Evolutionary conservation across 2,113 vertebrate species (phyloP).

Genomic region (Shinisaurus crocodilurus): DNA sequence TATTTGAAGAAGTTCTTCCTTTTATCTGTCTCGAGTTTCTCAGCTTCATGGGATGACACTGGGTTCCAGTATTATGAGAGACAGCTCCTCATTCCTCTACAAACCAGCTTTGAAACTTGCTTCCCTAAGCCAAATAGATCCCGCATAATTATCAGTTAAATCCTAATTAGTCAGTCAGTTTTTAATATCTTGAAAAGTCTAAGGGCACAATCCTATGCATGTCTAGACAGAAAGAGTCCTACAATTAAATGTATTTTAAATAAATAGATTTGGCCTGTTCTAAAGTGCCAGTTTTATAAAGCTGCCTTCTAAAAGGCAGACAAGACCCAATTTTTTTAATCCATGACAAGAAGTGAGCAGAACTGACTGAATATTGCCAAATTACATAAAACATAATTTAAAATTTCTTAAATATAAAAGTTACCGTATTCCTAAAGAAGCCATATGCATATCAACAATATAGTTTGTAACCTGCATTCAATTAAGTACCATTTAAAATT

Average conservation of each 20-base stretch:
- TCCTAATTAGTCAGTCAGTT: slow-evolving; percentile 15
- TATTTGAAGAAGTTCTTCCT: too few relatives aligned
- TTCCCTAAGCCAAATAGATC: slow-evolving; percentile 6
- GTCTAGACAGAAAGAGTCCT: too few relatives aligned
- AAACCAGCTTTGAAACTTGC: slow-evolving; percentile 64
- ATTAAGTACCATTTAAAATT: slow-evolving; percentile 80
- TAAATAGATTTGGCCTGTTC: slow-evolving; percentile 77
- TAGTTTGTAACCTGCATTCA: slow-evolving; percentile 78
- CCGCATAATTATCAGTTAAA: neutral
- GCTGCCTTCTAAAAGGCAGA: slow-evolving; percentile 71
- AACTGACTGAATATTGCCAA: slow-evolving; percentile 81
- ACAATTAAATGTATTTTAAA: slow-evolving; percentile 36
- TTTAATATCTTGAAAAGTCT: neutral
- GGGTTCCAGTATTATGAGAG: too few relatives aligned
- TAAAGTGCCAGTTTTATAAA: slow-evolving; percentile 84
- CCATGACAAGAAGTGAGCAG: slow-evolving; percentile 86
- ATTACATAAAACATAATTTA: slow-evolving; percentile 85
- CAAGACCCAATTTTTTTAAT: slow-evolving; percentile 78
- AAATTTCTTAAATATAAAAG: slow-evolving; percentile 86
- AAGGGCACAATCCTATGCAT: too few relatives aligned
- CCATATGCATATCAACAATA: slow-evolving; percentile 78
- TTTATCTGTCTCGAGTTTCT: too few relatives aligned
- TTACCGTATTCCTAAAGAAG: slow-evolving; percentile 87
- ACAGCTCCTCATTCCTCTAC: neutral
- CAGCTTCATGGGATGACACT: too few relatives aligned